phyloP scores from a whole-genome alignment of 2,888 invertebrate species.

The Barypeithes pellucidus region DNA sequence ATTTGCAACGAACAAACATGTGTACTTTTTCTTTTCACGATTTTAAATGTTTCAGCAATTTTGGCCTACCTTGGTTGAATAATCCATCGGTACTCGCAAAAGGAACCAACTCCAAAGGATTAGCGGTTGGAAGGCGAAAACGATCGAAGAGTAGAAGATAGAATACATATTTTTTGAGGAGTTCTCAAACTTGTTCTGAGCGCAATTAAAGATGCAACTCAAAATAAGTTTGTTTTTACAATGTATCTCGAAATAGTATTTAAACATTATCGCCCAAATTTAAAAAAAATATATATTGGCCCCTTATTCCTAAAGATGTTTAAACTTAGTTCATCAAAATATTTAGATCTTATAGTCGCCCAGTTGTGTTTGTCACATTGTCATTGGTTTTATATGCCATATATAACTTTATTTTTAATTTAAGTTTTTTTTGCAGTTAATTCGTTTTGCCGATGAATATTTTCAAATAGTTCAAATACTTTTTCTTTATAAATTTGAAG shows the following conservation, averaged over 20 bases:
- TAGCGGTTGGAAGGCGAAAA: slow-evolving; percentile 32
- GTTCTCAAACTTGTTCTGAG: slow-evolving; percentile 17
- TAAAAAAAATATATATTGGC: too few relatives aligned
- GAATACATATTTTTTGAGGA: slow-evolving; percentile 46
- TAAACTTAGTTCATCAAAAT: too few relatives aligned
- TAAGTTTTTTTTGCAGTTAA: too few relatives aligned
- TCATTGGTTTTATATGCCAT: too few relatives aligned
- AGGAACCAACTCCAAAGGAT: slow-evolving; percentile 31
- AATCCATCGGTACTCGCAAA: slow-evolving; percentile 60
- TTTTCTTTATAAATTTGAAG: too few relatives aligned
- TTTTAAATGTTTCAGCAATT: slow-evolving; percentile 64
- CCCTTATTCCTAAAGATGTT: too few relatives aligned
- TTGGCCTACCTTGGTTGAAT: slow-evolving; percentile 68
- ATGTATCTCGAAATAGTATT: background rate
- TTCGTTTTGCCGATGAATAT: too few relatives aligned
- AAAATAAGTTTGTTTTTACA: slow-evolving; percentile 9
- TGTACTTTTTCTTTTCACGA: background rate
- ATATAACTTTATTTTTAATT: too few relatives aligned
- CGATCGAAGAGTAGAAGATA: slow-evolving; percentile 42
- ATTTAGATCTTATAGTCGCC: too few relatives aligned
- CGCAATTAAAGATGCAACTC: background rate
- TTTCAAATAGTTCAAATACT: too few relatives aligned
- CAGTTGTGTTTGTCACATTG: too few relatives aligned
- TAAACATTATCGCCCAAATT: background rate
- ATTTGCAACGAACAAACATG: too few relatives aligned